phyloP scores from a whole-genome alignment of 2,113 vertebrate genomes.

The Tychaedon coryphoeus region DNA sequence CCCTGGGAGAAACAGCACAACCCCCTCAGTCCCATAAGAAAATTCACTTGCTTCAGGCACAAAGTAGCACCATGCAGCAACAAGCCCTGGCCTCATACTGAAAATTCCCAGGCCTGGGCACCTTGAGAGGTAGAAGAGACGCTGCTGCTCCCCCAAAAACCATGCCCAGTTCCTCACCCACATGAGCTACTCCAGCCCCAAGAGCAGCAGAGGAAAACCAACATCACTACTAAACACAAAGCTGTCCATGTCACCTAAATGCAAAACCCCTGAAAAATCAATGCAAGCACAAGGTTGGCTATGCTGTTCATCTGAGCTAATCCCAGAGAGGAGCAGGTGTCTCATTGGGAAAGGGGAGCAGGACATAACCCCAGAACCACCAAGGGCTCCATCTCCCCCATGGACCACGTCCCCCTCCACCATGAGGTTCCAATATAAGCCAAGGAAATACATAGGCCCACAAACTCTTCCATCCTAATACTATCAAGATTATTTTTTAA shows the following conservation, averaged over 20 bases:
- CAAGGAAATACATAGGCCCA: background rate
- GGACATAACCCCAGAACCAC: background rate
- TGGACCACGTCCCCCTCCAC: background rate
- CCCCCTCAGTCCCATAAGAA: background rate
- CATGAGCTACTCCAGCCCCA: background rate
- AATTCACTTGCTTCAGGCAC: background rate
- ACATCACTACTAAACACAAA: background rate
- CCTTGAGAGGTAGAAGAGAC: background rate
- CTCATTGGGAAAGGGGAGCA: background rate
- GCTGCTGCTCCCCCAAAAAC: background rate
- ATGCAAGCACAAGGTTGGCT: background rate
- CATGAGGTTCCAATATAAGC: background rate
- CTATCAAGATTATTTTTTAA: background rate
- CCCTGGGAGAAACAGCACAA: background rate
- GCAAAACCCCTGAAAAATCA: background rate
- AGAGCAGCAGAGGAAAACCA: background rate
- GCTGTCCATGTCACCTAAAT: background rate
- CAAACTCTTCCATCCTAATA: background rate
- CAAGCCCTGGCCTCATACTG: background rate
- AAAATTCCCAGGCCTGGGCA: background rate
- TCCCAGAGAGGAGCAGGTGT: background rate
- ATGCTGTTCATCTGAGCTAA: background rate
- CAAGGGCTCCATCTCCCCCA: background rate
- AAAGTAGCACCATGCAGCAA: background rate
- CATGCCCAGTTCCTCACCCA: background rate